phyloP scores from a whole-genome alignment of 2,113 vertebrate species.

The Neotragus moschatus region DNA sequence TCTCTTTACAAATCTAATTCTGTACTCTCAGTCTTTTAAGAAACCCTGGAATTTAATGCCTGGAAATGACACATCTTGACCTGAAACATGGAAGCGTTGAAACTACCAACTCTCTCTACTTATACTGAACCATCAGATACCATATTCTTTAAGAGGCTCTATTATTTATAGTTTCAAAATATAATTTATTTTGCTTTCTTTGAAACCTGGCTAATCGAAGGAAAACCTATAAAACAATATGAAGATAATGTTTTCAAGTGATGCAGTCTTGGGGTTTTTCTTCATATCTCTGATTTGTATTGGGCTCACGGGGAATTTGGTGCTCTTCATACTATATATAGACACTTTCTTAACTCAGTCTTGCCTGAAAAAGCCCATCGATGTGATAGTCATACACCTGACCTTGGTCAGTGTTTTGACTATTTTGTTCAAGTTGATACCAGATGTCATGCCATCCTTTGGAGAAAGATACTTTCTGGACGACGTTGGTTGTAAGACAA shows the following conservation, averaged over 20 bases:
- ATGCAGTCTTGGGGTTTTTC: not conserved
- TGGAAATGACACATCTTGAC: too few species aligned
- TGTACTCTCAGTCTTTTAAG: not conserved
- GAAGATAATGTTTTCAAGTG: not conserved
- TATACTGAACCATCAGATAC: not conserved
- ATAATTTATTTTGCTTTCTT: not conserved
- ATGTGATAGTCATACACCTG: not conserved
- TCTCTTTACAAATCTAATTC: not conserved
- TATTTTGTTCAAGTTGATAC: not conserved
- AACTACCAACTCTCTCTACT: not conserved
- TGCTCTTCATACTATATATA: not conserved
- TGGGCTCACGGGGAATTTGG: not conserved
- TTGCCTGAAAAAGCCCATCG: not conserved
- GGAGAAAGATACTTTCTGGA: not conserved
- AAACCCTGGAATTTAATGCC: not conserved
- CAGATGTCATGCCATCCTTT: not conserved
- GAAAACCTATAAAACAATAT: not conserved
- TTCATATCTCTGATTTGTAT: not conserved
- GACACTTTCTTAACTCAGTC: not conserved
- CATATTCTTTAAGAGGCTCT: not conserved
- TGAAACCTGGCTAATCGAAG: not conserved
- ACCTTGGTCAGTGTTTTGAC: not conserved
- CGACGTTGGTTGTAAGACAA: not conserved
- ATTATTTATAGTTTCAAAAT: not conserved
- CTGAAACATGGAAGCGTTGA: not conserved